Base-by-base conservation (phyloP, 2,888 invertebrate species). In the Eupeodes luniger region DNA sequence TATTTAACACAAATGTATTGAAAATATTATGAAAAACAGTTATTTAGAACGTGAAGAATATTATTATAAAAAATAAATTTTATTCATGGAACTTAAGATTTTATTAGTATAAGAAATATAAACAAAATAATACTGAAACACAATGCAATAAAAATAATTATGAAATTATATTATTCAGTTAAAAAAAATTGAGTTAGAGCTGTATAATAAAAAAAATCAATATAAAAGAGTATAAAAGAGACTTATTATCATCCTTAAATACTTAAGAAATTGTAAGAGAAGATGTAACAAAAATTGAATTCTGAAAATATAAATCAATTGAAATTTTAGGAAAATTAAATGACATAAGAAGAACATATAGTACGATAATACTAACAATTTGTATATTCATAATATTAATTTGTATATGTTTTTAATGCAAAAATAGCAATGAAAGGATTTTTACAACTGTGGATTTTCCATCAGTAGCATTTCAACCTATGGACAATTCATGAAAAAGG, bases 1-100 rank as follows among this genome's bases (percentile, higher is more conserved):
- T n/a, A 53, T 53, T 53, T n/a, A 53, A 53, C 16, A 53, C 53
- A 53, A 53, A 53, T 53, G 53, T 53, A 53, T 53, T 53, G 53
- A 53, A 53, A 53, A 53, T 53, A 49, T 7, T 49, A 49, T 49
- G 49, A 49, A 49, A 49, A 49, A 49, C 49, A 53, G n/a, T n/a
- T 16, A 53, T 53, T 53, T 53, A 53, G 53, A 53, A 53, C n/a
- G 53, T 53, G 16, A 11, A 53, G 16, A 53, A 53, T 16, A n/a
- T 53, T n/a, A n/a, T n/a, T 53, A 53, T 53, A 53, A 53, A 53
- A 53, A 53, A 11, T n/a, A 53, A 53, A 53, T 53, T 16, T 53
- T n/a, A 53, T 53, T 53, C 53, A 19, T 2, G 19, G 19, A 19
- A 19, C 2, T 12, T 10, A 4, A 49, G 11, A 49, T 49, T 49